Evolutionary conservation across 2,797 vertebrate species (phyloP).

Genomic region (Eulemur albifrons): DNA sequence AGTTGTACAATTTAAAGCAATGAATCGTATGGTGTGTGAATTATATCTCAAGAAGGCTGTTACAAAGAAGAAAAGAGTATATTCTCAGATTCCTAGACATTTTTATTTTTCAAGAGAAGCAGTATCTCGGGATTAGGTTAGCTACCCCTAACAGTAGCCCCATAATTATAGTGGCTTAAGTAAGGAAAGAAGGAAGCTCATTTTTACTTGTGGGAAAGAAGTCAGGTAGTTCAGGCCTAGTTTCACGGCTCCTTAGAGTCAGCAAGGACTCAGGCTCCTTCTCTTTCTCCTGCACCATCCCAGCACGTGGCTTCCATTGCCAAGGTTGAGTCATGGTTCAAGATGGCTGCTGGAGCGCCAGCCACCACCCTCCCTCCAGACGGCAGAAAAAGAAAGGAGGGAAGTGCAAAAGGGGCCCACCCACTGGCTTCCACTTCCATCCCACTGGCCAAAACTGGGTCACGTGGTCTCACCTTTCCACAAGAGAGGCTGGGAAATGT

Average conservation of each 20-base stretch:
- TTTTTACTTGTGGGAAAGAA: background rate
- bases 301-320: too few species aligned
- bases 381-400: background rate
- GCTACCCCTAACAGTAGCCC: background rate
- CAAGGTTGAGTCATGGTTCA: background rate
- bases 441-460: background rate
- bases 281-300: background rate
- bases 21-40: background rate
- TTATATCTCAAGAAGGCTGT: background rate
- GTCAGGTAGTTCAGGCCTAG: background rate
- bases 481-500: background rate
- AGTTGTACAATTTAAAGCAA: background rate
- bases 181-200: background rate
- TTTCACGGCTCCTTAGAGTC: background rate
- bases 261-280: background rate
- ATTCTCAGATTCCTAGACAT: background rate
- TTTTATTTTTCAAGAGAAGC: background rate
- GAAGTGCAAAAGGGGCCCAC: background rate
- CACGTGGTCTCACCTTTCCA: background rate
- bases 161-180: background rate
- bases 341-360: background rate
- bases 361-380: background rate
- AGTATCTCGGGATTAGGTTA: background rate
- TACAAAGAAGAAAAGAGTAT: background rate
- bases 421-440: too few species aligned